These are phyloP conservation scores for Hemibagrus guttatus DNA, from an alignment of 2,797 vertebrate species.

Conservation along the genomic window DNA sequence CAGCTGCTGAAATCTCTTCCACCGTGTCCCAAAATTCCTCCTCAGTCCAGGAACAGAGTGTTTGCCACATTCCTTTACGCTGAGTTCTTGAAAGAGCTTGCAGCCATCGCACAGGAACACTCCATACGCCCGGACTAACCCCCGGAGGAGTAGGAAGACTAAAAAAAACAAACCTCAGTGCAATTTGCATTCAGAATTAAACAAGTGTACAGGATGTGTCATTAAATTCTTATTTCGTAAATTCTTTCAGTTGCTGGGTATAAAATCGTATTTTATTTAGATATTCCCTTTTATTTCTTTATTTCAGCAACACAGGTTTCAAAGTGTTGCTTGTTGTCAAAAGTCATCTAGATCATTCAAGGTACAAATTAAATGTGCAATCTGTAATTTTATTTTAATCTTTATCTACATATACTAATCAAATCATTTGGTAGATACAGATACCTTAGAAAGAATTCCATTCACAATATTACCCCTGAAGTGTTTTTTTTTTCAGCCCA, in stretches of 20 bases:
- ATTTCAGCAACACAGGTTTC: background rate
- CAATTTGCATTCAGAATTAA: background rate
- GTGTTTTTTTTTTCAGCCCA: background rate
- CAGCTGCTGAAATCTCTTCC: conserved; percentile 68
- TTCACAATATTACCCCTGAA: background rate
- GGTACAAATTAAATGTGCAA: background rate
- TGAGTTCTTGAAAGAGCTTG: conserved; percentile 95
- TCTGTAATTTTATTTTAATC: background rate
- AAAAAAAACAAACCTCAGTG: background rate
- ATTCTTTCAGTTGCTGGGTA: background rate
- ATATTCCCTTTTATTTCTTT: background rate
- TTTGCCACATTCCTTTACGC: conserved; percentile 88
- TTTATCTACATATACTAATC: background rate
- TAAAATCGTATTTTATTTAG: too few relatives aligned
- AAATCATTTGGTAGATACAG: background rate
- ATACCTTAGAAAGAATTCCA: background rate
- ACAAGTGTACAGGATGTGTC: background rate
- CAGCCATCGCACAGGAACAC: conserved; percentile 92
- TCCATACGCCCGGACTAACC: conserved; percentile 77
- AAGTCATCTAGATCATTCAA: background rate
- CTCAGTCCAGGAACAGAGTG: conserved; percentile 78
- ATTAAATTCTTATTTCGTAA: background rate
- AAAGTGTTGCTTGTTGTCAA: background rate
- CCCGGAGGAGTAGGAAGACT: conserved; percentile 64
- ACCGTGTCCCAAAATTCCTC: conserved; percentile 73